These are phyloP conservation scores for Proisotoma minuta DNA, from an alignment of 2,888 invertebrate species.

Conservation along the genomic window DNA sequence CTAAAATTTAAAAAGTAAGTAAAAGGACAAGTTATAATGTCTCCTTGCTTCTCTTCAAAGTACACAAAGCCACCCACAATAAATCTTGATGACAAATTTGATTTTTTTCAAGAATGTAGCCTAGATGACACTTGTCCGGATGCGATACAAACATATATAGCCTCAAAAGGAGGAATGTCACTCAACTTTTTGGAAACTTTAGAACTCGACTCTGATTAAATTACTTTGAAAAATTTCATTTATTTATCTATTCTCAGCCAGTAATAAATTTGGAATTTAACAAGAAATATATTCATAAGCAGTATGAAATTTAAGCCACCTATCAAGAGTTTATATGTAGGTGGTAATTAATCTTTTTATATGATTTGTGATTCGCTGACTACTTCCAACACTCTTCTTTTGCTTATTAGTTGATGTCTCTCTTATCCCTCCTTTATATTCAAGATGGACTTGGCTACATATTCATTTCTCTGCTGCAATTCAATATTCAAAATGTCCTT, in stretches of 20 bases:
- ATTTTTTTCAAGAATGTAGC: conserved; percentile 14
- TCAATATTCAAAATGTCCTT: no score
- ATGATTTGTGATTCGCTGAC: no score
- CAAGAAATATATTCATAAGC: background rate
- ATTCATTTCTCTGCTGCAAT: no score
- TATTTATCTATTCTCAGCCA: background rate
- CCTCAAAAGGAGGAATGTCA: conserved; percentile 8
- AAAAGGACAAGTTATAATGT: conserved; percentile 11
- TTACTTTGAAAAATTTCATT: conserved; percentile 1
- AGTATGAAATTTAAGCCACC: conserved; percentile 14
- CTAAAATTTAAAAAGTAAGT: background rate
- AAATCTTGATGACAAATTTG: conserved; percentile 24
- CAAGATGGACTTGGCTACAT: no score
- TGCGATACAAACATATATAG: background rate
- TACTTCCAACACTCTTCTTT: no score
- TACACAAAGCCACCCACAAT: conserved; percentile 21
- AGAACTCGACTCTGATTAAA: background rate
- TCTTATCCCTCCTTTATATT: background rate
- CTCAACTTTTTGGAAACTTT: conserved; percentile 3
- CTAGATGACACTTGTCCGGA: conserved; percentile 9
- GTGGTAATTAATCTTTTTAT: conserved; percentile 10
- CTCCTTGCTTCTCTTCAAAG: no score
- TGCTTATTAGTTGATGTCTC: conserved; percentile 2
- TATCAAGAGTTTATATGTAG: conserved; percentile 4
- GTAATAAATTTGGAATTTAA: background rate